Evolutionary conservation across 2,113 vertebrate species (phyloP).

Genomic region (Ameiurus melas): DNA sequence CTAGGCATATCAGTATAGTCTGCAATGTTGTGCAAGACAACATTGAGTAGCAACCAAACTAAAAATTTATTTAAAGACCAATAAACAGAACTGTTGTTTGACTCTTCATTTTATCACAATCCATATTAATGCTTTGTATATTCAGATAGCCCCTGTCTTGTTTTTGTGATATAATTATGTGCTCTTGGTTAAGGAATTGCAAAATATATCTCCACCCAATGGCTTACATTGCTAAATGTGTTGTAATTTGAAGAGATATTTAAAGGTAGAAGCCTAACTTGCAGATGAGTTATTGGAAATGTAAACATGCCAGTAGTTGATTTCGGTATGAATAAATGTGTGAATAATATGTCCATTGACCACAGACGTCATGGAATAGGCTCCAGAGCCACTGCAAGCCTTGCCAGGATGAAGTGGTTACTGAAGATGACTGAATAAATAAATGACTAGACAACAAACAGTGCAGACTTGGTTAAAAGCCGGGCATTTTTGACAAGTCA

Average conservation of each 20-base stretch:
- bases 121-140: not conserved
- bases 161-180: not conserved
- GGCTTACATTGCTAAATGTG: not conserved
- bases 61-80: conserved; percentile 4
- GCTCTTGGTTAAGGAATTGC: not conserved
- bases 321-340: not conserved
- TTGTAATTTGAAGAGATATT: not conserved
- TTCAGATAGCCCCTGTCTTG: not conserved
- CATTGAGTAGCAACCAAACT: not conserved
- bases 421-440: not conserved
- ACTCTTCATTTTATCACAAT: not conserved
- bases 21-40: not conserved
- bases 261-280: not conserved
- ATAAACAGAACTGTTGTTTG: not conserved
- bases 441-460: not conserved
- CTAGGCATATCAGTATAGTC: not conserved
- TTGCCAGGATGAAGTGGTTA: not conserved
- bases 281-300: not conserved
- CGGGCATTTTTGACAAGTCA: not conserved
- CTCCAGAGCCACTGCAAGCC: not conserved
- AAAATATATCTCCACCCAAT: not conserved
- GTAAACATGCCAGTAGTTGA: not conserved
- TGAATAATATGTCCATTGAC: not conserved
- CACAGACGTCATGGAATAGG: too few relatives aligned
- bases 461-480: not conserved